phyloP scores from a whole-genome alignment of 2,113 vertebrate genomes.

The Ia io region DNA sequence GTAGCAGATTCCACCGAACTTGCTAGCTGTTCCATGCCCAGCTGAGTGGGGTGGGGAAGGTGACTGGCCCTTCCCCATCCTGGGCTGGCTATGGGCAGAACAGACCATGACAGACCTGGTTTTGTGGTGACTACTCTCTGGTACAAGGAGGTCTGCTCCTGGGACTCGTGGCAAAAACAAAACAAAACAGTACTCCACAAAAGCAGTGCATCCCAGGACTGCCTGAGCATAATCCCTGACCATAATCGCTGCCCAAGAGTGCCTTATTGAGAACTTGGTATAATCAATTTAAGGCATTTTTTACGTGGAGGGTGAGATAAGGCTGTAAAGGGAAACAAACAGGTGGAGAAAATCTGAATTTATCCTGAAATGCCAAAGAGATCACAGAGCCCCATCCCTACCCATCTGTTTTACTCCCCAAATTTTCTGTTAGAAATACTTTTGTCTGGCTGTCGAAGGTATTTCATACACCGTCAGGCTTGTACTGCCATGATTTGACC shows the following conservation, averaged over 20 bases:
- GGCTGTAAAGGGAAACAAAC: not conserved
- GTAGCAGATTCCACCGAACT: not conserved
- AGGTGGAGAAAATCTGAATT: not conserved
- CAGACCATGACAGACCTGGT: not conserved
- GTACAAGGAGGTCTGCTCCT: not conserved
- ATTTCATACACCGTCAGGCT: not conserved
- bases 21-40: not conserved
- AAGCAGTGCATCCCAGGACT: not conserved
- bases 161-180: not conserved
- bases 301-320: not conserved
- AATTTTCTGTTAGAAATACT: not conserved
- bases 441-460: not conserved
- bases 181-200: not conserved
- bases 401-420: not conserved
- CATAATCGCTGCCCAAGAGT: not conserved
- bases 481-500: not conserved
- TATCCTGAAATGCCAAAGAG: not conserved
- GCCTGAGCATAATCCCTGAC: not conserved
- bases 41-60: not conserved
- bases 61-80: too few relatives aligned
- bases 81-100: not conserved
- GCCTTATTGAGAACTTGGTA: not conserved
- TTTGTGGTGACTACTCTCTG: not conserved
- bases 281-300: not conserved
- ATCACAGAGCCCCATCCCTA: not conserved